Evolutionary conservation across 1,140 invertebrate genomes (phyloP), one percentile per base, ranked within the genome.

Genomic region (Scylla paramamosain): DNA sequence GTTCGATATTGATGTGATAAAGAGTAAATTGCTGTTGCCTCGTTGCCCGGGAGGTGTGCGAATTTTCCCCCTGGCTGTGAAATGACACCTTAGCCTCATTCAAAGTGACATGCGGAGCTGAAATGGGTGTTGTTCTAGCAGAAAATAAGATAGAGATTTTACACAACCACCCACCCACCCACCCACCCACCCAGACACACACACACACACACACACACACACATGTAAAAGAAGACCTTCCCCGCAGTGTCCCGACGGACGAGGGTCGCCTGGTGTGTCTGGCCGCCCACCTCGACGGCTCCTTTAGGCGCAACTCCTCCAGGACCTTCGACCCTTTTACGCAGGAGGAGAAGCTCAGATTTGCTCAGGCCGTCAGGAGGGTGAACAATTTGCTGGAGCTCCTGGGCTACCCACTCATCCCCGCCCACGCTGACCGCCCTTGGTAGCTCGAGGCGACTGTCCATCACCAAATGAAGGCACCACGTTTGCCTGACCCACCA

Each of bases 291-390:
- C 45, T 88, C n/a, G n/a, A 29, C 0, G 92, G 92, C 20, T 52
- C 82, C 14, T 88, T 93, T 83, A 87, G 87, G 84, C 83, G 92
- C 14, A 88, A 52, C 12, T 4, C 84, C 48, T 87, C 25, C 84
- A 86, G 82, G 16, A 28, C 28, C 45, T 67, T 87, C 84, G 92
- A 93, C n/a, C 92, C 92, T 29, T 93, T 93, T 83, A 93, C 84
- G 4, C 6, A 20, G n/a, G 92, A 93, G 83, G 92, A 93, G 48
- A 93, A 93, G 48, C 12, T 32, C 4, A 93, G 83, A 52, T 88
- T 93, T 25, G 14, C n/a, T 32, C 46, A 46, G 8, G 92, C 84
- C 46, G 92, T 93, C 84, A 88, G 20, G 48, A 93, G 84, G 29
- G 45, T 93, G 20, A 39, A 93, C 45, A 83, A 86, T 39, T 46